phyloP scores from a whole-genome alignment of 2,888 invertebrate genomes.

The Cataglyphis livida region DNA sequence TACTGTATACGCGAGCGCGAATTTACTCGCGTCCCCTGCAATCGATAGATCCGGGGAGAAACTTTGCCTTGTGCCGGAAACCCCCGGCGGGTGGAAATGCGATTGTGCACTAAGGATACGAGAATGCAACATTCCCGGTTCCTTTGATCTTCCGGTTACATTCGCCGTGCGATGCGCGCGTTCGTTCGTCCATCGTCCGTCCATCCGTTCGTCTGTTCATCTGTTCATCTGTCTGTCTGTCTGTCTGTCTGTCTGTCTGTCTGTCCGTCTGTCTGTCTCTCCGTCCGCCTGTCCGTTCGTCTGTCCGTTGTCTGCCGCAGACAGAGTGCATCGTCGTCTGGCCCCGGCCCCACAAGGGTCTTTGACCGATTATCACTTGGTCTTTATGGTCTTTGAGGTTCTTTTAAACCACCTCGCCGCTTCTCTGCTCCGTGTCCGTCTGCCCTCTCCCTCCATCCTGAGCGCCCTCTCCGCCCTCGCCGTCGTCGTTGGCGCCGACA shows the following conservation, averaged over 20 bases:
- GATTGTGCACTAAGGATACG: constrained; percentile 36
- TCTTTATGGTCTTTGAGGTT: constrained; percentile 82
- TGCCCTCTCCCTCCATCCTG: constrained; percentile 53
- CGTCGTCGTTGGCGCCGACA: constrained; percentile 44
- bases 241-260: constrained; percentile 57
- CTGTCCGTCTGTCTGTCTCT: constrained; percentile 11
- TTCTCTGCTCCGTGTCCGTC: constrained; percentile 52
- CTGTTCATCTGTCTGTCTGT: constrained; percentile 47
- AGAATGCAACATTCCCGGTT: constrained; percentile 20
- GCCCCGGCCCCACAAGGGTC: constrained; percentile 79
- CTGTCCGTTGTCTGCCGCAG: constrained; percentile 76
- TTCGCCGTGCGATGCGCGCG: constrained; percentile 41
- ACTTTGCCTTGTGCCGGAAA: constrained; percentile 24
- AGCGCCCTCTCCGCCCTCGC: constrained; percentile 22
- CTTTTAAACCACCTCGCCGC: constrained; percentile 74
- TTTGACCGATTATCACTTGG: constrained; percentile 84
- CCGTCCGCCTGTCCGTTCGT: constrained; percentile 66
- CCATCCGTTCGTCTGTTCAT: constrained; percentile 54
- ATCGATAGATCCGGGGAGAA: constrained; percentile 37
- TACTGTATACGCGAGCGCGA: constrained; percentile 9
- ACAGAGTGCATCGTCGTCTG: constrained; percentile 78
- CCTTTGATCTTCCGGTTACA: constrained; percentile 40
- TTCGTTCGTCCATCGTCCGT: constrained; percentile 41
- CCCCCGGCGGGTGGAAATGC: constrained; percentile 10
- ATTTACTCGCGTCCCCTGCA: constrained; percentile 16